Evolutionary conservation across 2,888 invertebrate species (phyloP).

Genomic region (Zaprionus bogoriensis): DNA sequence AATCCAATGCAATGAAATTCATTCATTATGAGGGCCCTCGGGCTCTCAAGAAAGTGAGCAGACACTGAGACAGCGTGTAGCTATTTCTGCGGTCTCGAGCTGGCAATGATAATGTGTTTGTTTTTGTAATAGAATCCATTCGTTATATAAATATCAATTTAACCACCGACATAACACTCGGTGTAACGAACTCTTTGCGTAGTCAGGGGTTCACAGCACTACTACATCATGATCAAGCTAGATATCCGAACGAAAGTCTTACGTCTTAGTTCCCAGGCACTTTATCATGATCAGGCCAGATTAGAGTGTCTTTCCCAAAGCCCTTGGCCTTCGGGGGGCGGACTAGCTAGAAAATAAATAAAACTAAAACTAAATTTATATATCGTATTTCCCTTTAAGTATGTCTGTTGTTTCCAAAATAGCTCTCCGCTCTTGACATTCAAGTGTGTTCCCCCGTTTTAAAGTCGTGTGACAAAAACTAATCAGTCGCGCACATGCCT

Average conservation of each 20-base stretch:
- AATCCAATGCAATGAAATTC: constrained; percentile 26
- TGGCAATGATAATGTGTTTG: constrained; percentile 30
- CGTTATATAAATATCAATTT: constrained; percentile 33
- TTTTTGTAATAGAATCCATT: constrained; percentile 34
- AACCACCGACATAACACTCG: constrained; percentile 16
- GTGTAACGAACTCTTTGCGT: constrained; percentile 21
- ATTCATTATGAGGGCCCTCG: constrained; percentile 30
- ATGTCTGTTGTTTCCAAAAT: constrained; percentile 2
- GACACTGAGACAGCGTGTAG: constrained; percentile 7
- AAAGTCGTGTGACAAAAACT: constrained; percentile 36
- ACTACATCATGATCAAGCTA: neutral
- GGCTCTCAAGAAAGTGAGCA: constrained; percentile 16
- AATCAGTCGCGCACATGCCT: constrained; percentile 30
- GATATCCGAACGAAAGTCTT: neutral
- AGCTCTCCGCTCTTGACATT: constrained; percentile 9
- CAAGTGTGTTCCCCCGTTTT: no score
- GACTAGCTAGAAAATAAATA: neutral
- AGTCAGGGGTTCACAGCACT: neutral
- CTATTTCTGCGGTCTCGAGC: constrained; percentile 35
- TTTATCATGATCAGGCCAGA: constrained; percentile 18
- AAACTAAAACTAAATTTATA: no score
- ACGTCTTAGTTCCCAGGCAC: constrained; percentile 1
- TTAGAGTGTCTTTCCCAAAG: constrained; percentile 8
- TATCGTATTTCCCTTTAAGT: neutral
- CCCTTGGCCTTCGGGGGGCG: constrained; percentile 7